Percentiles rank a stretch among this genome's conserved stretches.
Evolutionary conservation across 2,797 vertebrate species (phyloP).

Genomic region (Pyrocephalus nanus): DNA sequence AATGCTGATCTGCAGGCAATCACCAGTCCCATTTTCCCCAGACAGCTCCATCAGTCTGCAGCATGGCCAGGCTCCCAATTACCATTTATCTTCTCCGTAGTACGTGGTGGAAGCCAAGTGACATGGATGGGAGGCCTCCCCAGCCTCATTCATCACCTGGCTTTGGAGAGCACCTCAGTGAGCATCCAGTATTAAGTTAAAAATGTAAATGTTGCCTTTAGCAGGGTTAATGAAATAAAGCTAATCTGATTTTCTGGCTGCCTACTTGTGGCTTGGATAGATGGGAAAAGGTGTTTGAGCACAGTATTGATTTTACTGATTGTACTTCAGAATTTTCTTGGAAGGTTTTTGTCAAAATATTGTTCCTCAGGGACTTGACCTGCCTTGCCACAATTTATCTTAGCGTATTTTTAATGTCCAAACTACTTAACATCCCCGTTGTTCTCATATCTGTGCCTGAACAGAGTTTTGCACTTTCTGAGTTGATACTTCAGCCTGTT

Average conservation of each 20-base stretch:
- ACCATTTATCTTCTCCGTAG: not conserved
- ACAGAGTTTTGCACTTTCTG: not conserved
- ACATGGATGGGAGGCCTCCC: not conserved
- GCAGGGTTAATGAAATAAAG: not conserved
- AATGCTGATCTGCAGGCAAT: not conserved
- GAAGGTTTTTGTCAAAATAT: not conserved
- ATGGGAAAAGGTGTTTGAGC: not conserved
- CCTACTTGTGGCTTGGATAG: not conserved
- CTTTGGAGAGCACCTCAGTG: not conserved
- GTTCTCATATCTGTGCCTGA: not conserved
- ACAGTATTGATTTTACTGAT: not conserved
- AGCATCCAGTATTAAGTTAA: not conserved
- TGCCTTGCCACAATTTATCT: not conserved
- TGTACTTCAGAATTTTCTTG: not conserved
- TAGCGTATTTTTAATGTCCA: not conserved
- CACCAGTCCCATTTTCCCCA: not conserved
- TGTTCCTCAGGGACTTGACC: not conserved
- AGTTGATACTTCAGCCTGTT: not conserved
- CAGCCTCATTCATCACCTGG: not conserved
- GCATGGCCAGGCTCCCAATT: not conserved
- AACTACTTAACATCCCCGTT: not conserved
- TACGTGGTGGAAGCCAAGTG: not conserved
- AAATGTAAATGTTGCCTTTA: not conserved
- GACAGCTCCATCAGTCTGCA: not conserved
- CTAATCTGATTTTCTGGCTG: not conserved